Base-by-base conservation (phyloP, 2,888 invertebrate species). In the Heteropelma amictum region DNA sequence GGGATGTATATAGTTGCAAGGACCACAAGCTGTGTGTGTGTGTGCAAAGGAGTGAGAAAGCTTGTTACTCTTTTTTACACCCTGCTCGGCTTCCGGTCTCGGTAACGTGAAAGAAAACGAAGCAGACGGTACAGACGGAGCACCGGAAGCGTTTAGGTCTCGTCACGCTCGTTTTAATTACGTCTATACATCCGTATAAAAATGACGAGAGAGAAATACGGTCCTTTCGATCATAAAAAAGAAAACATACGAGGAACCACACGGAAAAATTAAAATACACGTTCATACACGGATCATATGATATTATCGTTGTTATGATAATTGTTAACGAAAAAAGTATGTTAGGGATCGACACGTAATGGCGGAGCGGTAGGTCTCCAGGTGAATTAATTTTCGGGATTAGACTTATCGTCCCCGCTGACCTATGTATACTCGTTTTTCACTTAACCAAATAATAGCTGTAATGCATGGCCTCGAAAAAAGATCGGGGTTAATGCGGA, bases 371-470 rank as follows among this genome's bases (percentile, higher is more conserved):
- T 83, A 80, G 76, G 70, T 53, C 76, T 79, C 76, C 79, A 79
- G 79, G 80, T 81, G 88, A 88, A 88, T 88, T 88, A 85, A 86
- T 88, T 88, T 88, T 85, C 86, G 79, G 87, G 88, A 88, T 88
- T 87, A 88, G 84, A 38, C 82, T 87, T 85, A 87, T 88, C 86
- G 84, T 80, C 79, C 72, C 23, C 38, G 58, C 23, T 53, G 63
- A 47, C 49, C 58, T 49, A 51, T 42, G 42, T 38, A 8, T 40
- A 73, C 77, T 71, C 64, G 67, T 64, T 19, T 38, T 8, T 26
- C 33, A 1, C 42, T n/a, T 12, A 77, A 81, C 81, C 80, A 81
- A 77, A 78, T 81, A 82, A 45, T 6, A 53, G 26, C 26, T 38
- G 40, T 40, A 17, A 38, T 12, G 63, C 35, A 21, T 8, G 26